A percentile compares a stretch with the other conserved stretches of the same genome.
phyloP scores from a whole-genome alignment of 2,888 invertebrate genomes.

The Luffia ferchaultella region DNA sequence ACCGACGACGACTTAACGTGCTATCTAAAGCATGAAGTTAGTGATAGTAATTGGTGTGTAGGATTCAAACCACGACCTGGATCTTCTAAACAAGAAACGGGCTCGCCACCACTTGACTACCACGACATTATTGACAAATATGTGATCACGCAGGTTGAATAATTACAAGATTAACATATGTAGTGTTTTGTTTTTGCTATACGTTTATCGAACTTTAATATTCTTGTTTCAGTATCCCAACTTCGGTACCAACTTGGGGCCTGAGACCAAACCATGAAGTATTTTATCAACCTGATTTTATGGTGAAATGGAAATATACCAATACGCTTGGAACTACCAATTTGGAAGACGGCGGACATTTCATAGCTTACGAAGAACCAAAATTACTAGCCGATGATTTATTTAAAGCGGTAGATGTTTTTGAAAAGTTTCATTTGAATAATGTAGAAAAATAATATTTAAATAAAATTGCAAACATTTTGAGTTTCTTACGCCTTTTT shows the following conservation, averaged over 20 bases:
- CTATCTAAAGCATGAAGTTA: too few relatives aligned
- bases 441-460: conserved; percentile 12
- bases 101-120: too few relatives aligned
- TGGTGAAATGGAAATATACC: conserved; percentile 67
- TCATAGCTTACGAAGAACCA: conserved; percentile 84
- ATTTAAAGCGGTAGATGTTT: conserved; percentile 35
- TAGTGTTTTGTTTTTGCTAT: too few relatives aligned
- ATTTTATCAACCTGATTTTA: conserved; percentile 63
- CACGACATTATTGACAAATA: too few relatives aligned
- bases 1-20: too few relatives aligned
- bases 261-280: conserved; percentile 76
- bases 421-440: conserved; percentile 17
- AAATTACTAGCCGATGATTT: conserved; percentile 74
- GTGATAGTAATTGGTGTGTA: too few relatives aligned
- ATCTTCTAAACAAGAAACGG: too few relatives aligned
- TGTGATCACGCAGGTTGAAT: too few relatives aligned
- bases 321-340: conserved; percentile 74
- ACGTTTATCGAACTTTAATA: too few relatives aligned
- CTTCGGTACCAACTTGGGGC: conserved; percentile 75
- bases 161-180: too few relatives aligned
- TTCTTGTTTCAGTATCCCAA: conserved; percentile 76
- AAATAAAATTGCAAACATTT: conserved; percentile 7
- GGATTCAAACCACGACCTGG: too few relatives aligned
- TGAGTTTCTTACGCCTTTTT: too few relatives aligned
- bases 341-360: conserved; percentile 80